These are phyloP conservation scores for Latrodectus geometricus DNA, from an alignment of 1,140 invertebrate genomes.

Conservation along the genomic window DNA sequence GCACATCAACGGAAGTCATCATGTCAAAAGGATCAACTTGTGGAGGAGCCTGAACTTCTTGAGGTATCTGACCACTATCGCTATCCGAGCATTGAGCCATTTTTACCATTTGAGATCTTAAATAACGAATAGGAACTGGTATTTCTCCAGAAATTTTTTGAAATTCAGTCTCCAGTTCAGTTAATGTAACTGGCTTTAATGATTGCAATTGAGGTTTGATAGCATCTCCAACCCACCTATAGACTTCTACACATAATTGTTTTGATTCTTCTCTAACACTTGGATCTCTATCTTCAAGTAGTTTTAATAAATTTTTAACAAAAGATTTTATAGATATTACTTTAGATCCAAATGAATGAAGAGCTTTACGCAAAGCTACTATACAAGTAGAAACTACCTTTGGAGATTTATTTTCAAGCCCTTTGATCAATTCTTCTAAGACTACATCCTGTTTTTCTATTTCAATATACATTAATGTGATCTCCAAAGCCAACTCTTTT, in stretches of 20 bases:
- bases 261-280: slow-evolving; percentile 92
- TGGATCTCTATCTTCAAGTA: slow-evolving; percentile 93
- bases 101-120: slow-evolving; percentile 89
- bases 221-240: slow-evolving; percentile 89
- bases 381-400: slow-evolving; percentile 91
- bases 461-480: slow-evolving; percentile 93
- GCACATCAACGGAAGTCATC: slow-evolving; percentile 90
- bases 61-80: slow-evolving; percentile 69
- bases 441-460: slow-evolving; percentile 94
- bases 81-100: slow-evolving; percentile 75
- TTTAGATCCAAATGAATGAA: slow-evolving; percentile 90
- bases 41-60: slow-evolving; percentile 33
- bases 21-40: slow-evolving; percentile 89
- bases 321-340: slow-evolving; percentile 89
- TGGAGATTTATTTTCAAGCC: slow-evolving; percentile 92
- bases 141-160: slow-evolving; percentile 79
- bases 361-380: slow-evolving; percentile 78
- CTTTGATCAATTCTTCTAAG: slow-evolving; percentile 89
- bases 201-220: slow-evolving; percentile 87
- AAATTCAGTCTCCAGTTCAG: slow-evolving; percentile 90
- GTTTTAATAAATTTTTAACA: slow-evolving; percentile 84
- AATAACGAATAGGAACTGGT: slow-evolving; percentile 80
- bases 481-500: slow-evolving; percentile 88
- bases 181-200: slow-evolving; percentile 85
- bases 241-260: slow-evolving; percentile 88